Evolutionary conservation across 2,888 invertebrate species (phyloP).

Genomic region (Mythimna loreyi): DNA sequence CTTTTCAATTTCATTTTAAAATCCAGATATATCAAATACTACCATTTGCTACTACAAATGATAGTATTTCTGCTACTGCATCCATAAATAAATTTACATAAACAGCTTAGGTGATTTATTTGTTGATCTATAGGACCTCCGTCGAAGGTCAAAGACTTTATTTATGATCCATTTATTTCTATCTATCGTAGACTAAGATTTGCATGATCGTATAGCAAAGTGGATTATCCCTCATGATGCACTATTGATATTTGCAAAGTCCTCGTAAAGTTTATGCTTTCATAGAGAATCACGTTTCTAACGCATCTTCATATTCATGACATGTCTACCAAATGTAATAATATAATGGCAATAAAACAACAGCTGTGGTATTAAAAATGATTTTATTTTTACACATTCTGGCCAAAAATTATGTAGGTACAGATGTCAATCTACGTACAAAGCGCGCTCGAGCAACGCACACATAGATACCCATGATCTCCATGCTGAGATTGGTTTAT

Average conservation of each 20-base stretch:
- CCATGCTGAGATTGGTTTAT: no score
- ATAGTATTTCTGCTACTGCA: no score
- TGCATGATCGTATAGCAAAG: slow-evolving; percentile 77
- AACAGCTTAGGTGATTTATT: slow-evolving; percentile 63
- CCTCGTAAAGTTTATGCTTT: slow-evolving; percentile 78
- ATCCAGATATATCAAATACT: slow-evolving; percentile 1
- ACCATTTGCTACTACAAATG: no score
- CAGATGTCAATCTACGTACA: no score
- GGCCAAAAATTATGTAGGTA: no score
- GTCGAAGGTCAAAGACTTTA: slow-evolving; percentile 72
- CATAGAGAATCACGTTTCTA: slow-evolving; percentile 71
- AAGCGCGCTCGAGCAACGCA: no score
- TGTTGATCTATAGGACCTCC: slow-evolving; percentile 62
- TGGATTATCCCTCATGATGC: slow-evolving; percentile 82
- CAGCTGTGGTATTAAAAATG: slow-evolving; percentile 61
- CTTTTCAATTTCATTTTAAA: background rate
- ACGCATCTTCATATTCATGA: slow-evolving; percentile 65
- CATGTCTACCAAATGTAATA: slow-evolving; percentile 47
- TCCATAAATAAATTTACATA: slow-evolving; percentile 51
- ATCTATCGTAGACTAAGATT: slow-evolving; percentile 79
- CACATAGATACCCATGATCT: no score
- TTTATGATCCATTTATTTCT: slow-evolving; percentile 77
- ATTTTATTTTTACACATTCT: slow-evolving; percentile 34
- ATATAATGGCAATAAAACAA: slow-evolving; percentile 53
- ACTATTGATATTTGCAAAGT: slow-evolving; percentile 79